Conservation (phyloP, 2,113 vertebrate species). For the Hydrochoerus hydrochaeris region DNA sequence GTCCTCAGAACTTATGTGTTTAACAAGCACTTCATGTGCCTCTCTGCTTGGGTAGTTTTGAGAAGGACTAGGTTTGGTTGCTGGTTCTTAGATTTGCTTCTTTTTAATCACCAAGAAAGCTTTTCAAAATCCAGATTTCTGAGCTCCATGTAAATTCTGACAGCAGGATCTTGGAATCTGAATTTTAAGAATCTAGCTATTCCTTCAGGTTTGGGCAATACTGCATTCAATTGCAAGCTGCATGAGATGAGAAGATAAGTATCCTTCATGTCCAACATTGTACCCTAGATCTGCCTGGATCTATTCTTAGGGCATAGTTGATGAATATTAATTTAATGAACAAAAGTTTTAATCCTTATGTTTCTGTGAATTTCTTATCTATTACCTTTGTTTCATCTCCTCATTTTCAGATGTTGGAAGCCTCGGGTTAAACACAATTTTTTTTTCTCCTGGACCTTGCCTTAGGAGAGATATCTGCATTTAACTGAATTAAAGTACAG, state of each 20-base stretch:
- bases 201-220: neutral
- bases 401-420: neutral
- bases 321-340: constrained; percentile 14
- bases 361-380: neutral
- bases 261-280: neutral
- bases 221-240: neutral
- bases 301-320: neutral
- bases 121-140: neutral
- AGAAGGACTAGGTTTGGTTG: neutral
- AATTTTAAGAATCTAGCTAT: neutral
- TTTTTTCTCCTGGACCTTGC: neutral
- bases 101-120: neutral
- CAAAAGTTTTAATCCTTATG: neutral
- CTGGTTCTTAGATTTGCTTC: neutral
- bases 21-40: neutral
- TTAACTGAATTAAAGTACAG: constrained; percentile 1
- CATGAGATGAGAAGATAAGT: neutral
- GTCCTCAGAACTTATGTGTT: neutral
- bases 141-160: neutral
- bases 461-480: neutral
- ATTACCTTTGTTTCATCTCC: neutral
- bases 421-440: neutral
- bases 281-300: neutral
- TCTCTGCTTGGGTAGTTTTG: neutral
- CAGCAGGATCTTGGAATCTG: neutral